phyloP scores from a whole-genome alignment of 2,797 vertebrate genomes.

The Podargus strigoides region DNA sequence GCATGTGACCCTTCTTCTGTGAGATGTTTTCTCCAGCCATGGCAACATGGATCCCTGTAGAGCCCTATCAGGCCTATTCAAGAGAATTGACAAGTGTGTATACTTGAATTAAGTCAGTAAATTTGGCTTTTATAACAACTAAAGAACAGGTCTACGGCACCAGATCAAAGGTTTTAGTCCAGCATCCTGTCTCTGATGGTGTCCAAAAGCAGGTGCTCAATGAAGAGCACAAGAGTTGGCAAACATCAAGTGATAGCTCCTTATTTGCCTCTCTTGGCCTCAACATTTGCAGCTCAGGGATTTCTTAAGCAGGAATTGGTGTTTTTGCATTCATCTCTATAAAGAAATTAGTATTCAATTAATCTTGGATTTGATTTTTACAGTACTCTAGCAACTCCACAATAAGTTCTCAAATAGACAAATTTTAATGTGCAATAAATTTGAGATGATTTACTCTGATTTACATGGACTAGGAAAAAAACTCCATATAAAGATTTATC shows the following conservation, averaged over 20 bases:
- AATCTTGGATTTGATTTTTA: background rate
- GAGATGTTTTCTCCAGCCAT: background rate
- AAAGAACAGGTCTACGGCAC: background rate
- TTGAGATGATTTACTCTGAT: background rate
- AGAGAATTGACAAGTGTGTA: background rate
- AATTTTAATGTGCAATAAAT: background rate
- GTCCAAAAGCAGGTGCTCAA: background rate
- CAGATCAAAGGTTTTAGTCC: background rate
- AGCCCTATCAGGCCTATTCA: background rate
- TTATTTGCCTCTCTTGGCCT: background rate
- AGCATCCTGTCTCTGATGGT: background rate
- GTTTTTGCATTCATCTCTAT: background rate
- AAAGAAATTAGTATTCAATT: background rate
- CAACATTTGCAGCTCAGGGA: background rate
- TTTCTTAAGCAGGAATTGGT: background rate
- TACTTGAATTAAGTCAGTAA: background rate
- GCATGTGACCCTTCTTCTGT: rapidly evolving
- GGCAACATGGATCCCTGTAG: background rate
- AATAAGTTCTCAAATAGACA: background rate
- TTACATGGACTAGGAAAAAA: background rate
- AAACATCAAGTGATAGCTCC: background rate
- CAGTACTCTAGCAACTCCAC: background rate
- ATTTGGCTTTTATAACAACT: background rate
- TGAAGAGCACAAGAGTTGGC: background rate
- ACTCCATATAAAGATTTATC: background rate